phyloP scores from a whole-genome alignment of 2,888 invertebrate genomes.

The Pandemis corylana region DNA sequence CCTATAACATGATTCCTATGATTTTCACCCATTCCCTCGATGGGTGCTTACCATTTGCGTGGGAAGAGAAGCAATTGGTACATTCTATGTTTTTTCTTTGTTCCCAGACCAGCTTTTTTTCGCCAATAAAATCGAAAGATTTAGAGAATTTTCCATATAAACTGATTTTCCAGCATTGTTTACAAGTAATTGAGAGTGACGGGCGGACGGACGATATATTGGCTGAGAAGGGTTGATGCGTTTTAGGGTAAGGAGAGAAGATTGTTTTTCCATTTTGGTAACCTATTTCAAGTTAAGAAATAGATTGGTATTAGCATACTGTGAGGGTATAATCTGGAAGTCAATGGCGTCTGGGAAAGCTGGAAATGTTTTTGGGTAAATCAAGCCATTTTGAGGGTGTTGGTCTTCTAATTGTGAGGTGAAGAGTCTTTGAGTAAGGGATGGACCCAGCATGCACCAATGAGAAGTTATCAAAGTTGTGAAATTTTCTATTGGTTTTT shows the following conservation, averaged over 20 bases:
- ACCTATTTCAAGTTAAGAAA: constrained; percentile 8
- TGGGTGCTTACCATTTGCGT: no score
- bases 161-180: constrained; percentile 2
- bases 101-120: no score
- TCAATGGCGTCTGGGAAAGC: background rate
- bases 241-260: constrained; percentile 3
- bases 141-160: background rate
- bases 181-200: constrained; percentile 23
- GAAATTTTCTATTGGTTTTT: no score
- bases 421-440: no score
- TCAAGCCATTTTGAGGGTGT: background rate
- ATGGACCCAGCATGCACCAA: no score
- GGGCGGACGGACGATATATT: constrained; percentile 2
- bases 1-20: no score
- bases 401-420: no score
- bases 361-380: background rate
- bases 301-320: background rate
- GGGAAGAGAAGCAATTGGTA: no score
- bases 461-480: no score
- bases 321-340: background rate
- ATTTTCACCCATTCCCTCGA: no score
- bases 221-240: constrained; percentile 1
- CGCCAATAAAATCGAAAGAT: background rate
- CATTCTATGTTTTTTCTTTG: no score
- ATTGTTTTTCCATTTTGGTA: constrained; percentile 7